Evolutionary conservation across 2,797 vertebrate genomes (phyloP).

Genomic region (Ataeniobius toweri): DNA sequence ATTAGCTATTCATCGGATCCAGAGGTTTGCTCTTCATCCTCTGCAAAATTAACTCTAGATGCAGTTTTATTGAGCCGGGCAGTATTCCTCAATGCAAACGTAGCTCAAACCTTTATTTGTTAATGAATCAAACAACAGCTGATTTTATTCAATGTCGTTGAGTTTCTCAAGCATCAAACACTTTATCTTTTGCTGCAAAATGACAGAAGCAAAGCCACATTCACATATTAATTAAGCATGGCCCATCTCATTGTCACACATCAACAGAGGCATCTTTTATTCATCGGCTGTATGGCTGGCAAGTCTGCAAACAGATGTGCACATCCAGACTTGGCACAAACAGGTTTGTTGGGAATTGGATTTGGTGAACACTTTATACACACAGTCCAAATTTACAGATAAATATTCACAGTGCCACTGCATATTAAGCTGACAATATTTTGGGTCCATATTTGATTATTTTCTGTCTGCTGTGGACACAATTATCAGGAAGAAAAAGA

Average conservation of each 20-base stretch:
- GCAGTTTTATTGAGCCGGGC: neutral
- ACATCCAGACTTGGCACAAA: conserved; percentile 32
- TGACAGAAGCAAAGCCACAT: conserved; percentile 31
- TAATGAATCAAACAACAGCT: conserved; percentile 14
- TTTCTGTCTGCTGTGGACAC: neutral
- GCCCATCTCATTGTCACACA: conserved; percentile 54
- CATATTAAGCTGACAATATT: neutral
- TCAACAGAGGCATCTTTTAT: conserved; percentile 74
- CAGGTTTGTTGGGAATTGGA: conserved; percentile 15
- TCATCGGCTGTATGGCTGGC: conserved; percentile 66
- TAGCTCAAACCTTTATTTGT: conserved; percentile 5
- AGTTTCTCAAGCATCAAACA: conserved; percentile 38
- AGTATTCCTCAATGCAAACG: neutral
- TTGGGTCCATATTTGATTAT: neutral
- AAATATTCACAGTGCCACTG: conserved; percentile 2
- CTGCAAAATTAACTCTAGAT: neutral
- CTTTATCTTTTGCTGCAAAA: conserved; percentile 31
- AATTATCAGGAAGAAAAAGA: neutral
- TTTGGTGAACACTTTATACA: conserved; percentile 14
- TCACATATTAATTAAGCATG: conserved; percentile 73
- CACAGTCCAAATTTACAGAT: neutral
- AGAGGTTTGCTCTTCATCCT: neutral
- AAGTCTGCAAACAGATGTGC: conserved; percentile 60
- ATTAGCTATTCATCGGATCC: neutral
- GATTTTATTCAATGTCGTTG: conserved; percentile 28